Percentiles rank a stretch among this genome's conserved stretches.
Evolutionary conservation across 2,797 vertebrate genomes (phyloP).

Genomic region (Selene dorsalis): DNA sequence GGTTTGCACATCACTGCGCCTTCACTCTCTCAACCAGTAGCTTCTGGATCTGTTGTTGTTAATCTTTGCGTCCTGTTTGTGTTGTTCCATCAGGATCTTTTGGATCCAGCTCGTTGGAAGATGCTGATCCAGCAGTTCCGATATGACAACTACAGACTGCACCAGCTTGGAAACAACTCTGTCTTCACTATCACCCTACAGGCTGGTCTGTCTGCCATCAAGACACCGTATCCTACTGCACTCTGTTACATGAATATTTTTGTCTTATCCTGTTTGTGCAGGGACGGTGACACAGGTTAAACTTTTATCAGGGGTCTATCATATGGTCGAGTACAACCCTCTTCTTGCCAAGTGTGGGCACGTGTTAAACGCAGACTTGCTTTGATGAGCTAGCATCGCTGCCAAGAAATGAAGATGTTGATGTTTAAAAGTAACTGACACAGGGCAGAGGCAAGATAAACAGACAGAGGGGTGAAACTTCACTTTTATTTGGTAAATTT

Average conservation of each 20-base stretch:
- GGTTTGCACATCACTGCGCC: not conserved
- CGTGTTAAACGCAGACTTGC: not conserved
- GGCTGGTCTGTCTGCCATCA: conserved; percentile 98
- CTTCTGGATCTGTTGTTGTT: not conserved
- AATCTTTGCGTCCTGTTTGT: not conserved
- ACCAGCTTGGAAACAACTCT: conserved; percentile 99
- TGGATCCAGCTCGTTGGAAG: conserved; percentile 98
- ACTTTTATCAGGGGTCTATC: not conserved
- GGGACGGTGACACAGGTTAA: not conserved
- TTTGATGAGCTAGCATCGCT: not conserved
- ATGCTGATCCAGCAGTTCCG: conserved; percentile 99
- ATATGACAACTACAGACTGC: conserved; percentile 99
- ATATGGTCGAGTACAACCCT: not conserved
- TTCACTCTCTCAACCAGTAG: not conserved
- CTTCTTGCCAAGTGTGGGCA: not conserved
- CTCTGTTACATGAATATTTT: not conserved
- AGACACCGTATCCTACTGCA: conserved; percentile 96
- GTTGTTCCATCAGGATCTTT: conserved; percentile 88
- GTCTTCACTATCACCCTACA: conserved; percentile 99
- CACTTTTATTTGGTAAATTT: not conserved
- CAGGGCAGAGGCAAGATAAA: not conserved
- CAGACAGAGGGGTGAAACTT: not conserved
- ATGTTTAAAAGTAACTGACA: no score
- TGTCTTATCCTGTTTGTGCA: no score
- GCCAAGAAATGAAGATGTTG: not conserved